These are phyloP conservation scores for Circaetus gallicus DNA, from an alignment of 2,113 vertebrate genomes.

Conservation along the genomic window DNA sequence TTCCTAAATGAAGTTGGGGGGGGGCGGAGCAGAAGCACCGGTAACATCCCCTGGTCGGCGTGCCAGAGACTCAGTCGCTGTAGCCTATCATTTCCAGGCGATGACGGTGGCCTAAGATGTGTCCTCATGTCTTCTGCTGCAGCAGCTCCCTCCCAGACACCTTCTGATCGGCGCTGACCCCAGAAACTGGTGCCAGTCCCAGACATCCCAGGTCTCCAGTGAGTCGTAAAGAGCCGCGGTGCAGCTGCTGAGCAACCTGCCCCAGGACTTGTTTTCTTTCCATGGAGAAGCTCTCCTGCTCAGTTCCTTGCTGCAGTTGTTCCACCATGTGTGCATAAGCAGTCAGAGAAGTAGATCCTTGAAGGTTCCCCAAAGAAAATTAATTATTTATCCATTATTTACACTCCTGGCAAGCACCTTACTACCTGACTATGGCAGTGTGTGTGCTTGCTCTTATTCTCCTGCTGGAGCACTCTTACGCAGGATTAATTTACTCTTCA, in stretches of 20 bases:
- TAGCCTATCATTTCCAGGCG: neutral
- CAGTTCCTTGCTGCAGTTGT: neutral
- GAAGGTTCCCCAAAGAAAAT: neutral
- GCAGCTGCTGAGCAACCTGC: neutral
- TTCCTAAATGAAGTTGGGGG: neutral
- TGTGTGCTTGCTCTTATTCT: neutral
- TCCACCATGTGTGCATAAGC: neutral
- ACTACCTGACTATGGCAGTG: neutral
- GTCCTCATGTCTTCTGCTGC: neutral
- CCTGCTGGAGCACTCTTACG: neutral
- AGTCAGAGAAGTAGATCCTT: neutral
- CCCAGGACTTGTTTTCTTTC: neutral
- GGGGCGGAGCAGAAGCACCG: neutral
- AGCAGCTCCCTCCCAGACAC: neutral
- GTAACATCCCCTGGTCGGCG: accelerated
- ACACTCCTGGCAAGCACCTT: neutral
- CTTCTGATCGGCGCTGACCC: accelerated
- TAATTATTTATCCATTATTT: neutral
- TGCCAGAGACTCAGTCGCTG: neutral
- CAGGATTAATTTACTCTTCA: constrained; percentile 15
- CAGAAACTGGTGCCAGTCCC: neutral
- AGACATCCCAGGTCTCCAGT: neutral
- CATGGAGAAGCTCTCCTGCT: neutral
- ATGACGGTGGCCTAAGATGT: neutral
- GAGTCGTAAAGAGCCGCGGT: accelerated